These are phyloP conservation scores for Heliothis peltigera DNA, from an alignment of 2,888 invertebrate genomes.

Conservation along the genomic window DNA sequence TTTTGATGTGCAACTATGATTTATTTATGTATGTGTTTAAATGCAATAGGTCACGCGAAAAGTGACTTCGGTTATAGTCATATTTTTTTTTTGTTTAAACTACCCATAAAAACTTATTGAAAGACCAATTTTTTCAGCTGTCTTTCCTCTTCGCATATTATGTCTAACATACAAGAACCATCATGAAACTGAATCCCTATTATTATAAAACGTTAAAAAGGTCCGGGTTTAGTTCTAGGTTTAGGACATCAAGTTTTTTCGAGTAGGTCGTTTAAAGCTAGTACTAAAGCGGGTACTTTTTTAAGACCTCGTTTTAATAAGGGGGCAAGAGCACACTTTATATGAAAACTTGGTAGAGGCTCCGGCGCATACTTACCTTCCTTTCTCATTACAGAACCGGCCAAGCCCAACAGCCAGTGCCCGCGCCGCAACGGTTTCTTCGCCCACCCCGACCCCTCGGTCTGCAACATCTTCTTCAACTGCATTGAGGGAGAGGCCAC, in stretches of 20 bases:
- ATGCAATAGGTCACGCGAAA: constrained; percentile 52
- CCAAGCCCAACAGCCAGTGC: constrained; percentile 92
- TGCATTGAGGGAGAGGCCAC: constrained; percentile 96
- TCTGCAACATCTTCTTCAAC: constrained; percentile 96
- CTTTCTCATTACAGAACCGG: constrained; percentile 91
- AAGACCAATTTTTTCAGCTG: not conserved
- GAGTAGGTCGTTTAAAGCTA: too few relatives aligned
- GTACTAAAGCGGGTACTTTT: too few relatives aligned
- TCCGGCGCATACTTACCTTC: not conserved
- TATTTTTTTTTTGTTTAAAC: too few relatives aligned
- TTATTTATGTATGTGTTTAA: constrained; percentile 26
- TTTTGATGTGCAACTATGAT: constrained; percentile 50
- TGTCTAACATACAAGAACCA: not conserved
- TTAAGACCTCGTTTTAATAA: too few relatives aligned
- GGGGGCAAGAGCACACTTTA: too few relatives aligned
- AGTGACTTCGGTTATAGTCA: constrained; percentile 9
- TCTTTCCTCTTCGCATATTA: too few relatives aligned
- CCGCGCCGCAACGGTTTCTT: constrained; percentile 97
- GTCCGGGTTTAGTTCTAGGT: too few relatives aligned
- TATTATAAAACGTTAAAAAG: too few relatives aligned
- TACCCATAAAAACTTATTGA: too few relatives aligned
- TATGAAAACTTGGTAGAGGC: too few relatives aligned
- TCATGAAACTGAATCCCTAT: not conserved
- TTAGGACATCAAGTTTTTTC: too few relatives aligned
- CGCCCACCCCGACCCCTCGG: constrained; percentile 94